These are phyloP conservation scores for Ctenosaura bakeri DNA, from an alignment of 2,797 vertebrate species.

Conservation along the genomic window DNA sequence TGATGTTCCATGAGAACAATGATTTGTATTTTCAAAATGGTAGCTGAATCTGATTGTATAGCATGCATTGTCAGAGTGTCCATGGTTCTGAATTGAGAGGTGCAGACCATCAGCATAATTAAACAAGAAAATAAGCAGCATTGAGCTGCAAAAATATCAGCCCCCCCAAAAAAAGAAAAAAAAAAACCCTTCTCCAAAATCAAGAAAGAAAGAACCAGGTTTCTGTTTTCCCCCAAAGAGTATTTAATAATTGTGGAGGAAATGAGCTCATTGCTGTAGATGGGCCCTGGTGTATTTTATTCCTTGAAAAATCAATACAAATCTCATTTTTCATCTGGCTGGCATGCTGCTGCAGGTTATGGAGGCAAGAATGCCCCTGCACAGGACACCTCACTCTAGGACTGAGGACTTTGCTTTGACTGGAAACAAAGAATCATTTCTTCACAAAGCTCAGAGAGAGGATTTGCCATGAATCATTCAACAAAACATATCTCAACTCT, in stretches of 20 bases:
- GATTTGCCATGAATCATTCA: neutral
- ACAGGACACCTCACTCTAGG: conserved; percentile 28
- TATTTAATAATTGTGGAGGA: conserved; percentile 48
- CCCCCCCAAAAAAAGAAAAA: conserved; percentile 45
- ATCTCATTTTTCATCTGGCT: conserved; percentile 29
- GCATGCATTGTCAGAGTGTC: neutral
- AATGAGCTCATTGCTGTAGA: conserved; percentile 48
- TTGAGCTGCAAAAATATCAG: conserved; percentile 40
- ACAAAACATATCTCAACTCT: neutral
- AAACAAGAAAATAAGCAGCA: conserved; percentile 27
- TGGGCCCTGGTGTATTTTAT: conserved; percentile 50
- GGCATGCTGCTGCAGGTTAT: conserved; percentile 32
- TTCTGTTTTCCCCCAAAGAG: conserved; percentile 38
- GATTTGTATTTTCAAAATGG: neutral
- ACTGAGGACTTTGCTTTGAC: conserved; percentile 12
- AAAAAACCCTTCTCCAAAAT: neutral
- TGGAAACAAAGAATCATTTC: conserved; percentile 3
- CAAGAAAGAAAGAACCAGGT: neutral
- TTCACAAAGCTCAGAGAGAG: conserved; percentile 10
- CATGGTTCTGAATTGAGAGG: conserved; percentile 32
- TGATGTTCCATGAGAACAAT: conserved; percentile 42
- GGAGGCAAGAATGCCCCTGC: conserved; percentile 51
- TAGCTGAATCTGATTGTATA: conserved; percentile 24
- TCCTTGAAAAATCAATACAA: conserved; percentile 16
- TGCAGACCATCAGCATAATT: conserved; percentile 23